Evolutionary conservation across 2,113 vertebrate genomes (phyloP), one percentile per base, ranked within the genome.

Genomic region (Phalacrocorax pelagicus): DNA sequence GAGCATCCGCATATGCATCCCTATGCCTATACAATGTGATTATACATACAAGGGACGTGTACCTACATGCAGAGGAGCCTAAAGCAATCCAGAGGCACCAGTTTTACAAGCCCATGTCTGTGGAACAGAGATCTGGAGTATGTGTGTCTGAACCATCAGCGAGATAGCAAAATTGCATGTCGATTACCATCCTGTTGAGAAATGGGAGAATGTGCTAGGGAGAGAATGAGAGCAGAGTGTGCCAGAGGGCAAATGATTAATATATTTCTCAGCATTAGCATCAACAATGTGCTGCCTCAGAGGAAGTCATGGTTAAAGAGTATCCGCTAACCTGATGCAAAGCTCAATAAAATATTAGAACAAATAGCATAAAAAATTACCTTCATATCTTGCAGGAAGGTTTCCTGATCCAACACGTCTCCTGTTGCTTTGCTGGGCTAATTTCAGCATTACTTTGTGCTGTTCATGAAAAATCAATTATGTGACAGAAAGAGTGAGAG

Each of bases 201-300:
- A 88, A 94, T 32, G 51, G 85, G 74, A 90, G 72, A 78, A 61
- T 34, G 61, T 67, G 52, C 51, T 19, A 44, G 34, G 44, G 57
- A 92, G 87, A 93, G 52, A 84, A 71, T 0, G 7, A 95, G 27
- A 78, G 93, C 55, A 78, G 63, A 90, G 79, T 81, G 52, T 88
- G 94, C 96, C 94, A 96, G 89, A 95, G 94, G 96, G 85, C 95
- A 95, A 88, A 94, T 36, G 71, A 96, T 96, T 96, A 96, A 95
- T 94, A 67, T 55, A 86, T 92, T 86, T 54, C 93, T 92, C 90
- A 69, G 59, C 79, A 88, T 95, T 94, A 96, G 81, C 77, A 95
- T 92, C 88, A 96, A 92, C 82, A 90, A 90, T 62, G 82, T 84
- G 92, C 90, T 95, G 95, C 95, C 93, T 94, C 88, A 61, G 94